These are phyloP conservation scores for Melinaea marsaeus DNA, from an alignment of 2,888 invertebrate genomes.

Conservation along the genomic window DNA sequence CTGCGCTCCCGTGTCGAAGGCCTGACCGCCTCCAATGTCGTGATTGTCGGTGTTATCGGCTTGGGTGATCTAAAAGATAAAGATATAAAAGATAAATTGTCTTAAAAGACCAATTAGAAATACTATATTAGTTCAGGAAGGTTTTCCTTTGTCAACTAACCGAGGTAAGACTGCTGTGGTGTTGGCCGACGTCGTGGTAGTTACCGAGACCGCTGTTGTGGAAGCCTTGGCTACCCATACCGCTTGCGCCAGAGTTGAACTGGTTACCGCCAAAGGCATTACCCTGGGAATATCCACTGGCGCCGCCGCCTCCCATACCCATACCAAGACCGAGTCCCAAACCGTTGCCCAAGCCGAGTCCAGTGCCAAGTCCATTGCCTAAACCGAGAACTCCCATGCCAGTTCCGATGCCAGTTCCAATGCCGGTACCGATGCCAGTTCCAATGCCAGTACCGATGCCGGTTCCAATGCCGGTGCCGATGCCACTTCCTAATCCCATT, in stretches of 20 bases:
- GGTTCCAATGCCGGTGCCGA: not conserved
- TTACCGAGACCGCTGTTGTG: slow-evolving; percentile 22
- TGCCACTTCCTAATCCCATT: not conserved
- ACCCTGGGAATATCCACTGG: slow-evolving; percentile 17
- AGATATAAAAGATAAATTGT: not conserved
- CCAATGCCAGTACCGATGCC: not conserved
- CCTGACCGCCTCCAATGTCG: slow-evolving; percentile 11
- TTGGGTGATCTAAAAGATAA: slow-evolving; percentile 16
- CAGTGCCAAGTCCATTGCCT: slow-evolving; percentile 5
- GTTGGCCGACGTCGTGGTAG: slow-evolving; percentile 28
- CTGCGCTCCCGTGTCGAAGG: slow-evolving; percentile 4
- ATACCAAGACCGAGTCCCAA: slow-evolving; percentile 12
- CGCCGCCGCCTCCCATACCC: not conserved
- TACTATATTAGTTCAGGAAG: no score
- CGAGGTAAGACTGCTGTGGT: slow-evolving; percentile 29
- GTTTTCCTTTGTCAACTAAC: slow-evolving; percentile 22
- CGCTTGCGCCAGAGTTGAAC: slow-evolving; percentile 21
- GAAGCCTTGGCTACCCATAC: slow-evolving; percentile 25
- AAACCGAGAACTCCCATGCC: slow-evolving; percentile 3
- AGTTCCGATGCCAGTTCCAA: not conserved
- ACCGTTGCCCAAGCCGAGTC: slow-evolving; percentile 12
- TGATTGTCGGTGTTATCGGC: slow-evolving; percentile 14
- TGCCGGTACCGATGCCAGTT: not conserved
- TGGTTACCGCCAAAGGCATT: slow-evolving; percentile 19
- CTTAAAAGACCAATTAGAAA: not conserved